phyloP scores from a whole-genome alignment of 2,113 vertebrate genomes.

The Sminthopsis crassicaudata region DNA sequence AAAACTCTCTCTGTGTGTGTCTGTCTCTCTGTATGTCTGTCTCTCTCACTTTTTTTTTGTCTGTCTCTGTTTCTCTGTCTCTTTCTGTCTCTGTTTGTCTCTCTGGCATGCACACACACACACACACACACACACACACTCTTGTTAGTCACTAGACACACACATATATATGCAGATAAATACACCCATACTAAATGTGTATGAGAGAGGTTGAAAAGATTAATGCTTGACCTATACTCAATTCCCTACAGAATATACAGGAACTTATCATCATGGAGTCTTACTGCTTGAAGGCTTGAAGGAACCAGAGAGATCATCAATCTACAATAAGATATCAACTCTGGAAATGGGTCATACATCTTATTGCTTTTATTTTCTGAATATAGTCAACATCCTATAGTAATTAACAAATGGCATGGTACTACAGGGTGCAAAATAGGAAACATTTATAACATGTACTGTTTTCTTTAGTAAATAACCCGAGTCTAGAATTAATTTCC shows the following conservation, averaged over 20 bases:
- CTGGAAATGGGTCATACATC: neutral
- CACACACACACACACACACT: no score
- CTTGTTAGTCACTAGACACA: neutral
- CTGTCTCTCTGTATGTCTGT: no score
- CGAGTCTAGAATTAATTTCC: neutral
- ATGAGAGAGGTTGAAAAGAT: neutral
- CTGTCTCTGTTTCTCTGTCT: no score
- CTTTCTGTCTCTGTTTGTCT: no score
- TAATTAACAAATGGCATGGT: neutral
- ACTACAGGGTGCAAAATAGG: neutral
- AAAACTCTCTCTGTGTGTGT: neutral
- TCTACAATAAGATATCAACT: neutral
- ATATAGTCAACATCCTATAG: conserved; percentile 37
- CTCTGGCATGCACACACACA: no score
- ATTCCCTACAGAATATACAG: neutral
- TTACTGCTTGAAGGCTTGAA: neutral
- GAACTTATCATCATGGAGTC: neutral
- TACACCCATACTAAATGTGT: neutral
- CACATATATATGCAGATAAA: neutral
- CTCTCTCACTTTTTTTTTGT: no score
- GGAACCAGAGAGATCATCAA: neutral
- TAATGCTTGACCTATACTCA: neutral
- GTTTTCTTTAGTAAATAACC: conserved; percentile 35
- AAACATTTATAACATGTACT: conserved; percentile 19
- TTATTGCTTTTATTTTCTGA: neutral